phyloP scores from a whole-genome alignment of 1,140 invertebrate species.

The Pantala flavescens region DNA sequence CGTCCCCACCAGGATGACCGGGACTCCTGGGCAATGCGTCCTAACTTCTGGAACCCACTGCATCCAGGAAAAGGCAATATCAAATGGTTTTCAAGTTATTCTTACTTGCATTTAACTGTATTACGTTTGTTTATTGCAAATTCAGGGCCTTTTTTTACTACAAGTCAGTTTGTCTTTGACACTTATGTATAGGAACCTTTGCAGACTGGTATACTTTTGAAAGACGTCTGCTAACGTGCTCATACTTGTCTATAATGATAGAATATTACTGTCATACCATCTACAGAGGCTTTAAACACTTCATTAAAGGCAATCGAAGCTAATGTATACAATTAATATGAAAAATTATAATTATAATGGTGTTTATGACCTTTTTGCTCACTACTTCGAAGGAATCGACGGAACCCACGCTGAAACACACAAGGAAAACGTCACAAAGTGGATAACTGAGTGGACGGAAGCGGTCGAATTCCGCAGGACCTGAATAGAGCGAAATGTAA shows the following conservation, averaged over 20 bases:
- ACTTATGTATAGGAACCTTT: too few relatives aligned
- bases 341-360: neutral
- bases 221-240: too few relatives aligned
- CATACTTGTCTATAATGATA: conserved; percentile 16
- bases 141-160: too few relatives aligned
- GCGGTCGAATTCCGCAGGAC: conserved; percentile 44
- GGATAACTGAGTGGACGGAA: conserved; percentile 48
- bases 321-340: too few relatives aligned
- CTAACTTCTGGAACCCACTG: conserved; percentile 58
- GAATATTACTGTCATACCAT: too few relatives aligned
- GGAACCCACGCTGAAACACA: conserved; percentile 56
- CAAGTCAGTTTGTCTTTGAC: too few relatives aligned
- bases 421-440: conserved; percentile 46
- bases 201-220: too few relatives aligned
- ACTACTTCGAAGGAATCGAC: conserved; percentile 55
- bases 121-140: too few relatives aligned
- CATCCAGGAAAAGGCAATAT: conserved; percentile 12
- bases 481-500: conserved; percentile 30
- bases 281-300: too few relatives aligned
- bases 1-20: conserved; percentile 53
- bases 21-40: conserved; percentile 48
- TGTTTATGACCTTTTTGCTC: conserved; percentile 44
- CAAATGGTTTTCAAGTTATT: neutral
- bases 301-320: too few relatives aligned
- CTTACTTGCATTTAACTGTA: too few relatives aligned